phyloP scores from a whole-genome alignment of 2,113 vertebrate genomes.

The Aptenodytes patagonicus region DNA sequence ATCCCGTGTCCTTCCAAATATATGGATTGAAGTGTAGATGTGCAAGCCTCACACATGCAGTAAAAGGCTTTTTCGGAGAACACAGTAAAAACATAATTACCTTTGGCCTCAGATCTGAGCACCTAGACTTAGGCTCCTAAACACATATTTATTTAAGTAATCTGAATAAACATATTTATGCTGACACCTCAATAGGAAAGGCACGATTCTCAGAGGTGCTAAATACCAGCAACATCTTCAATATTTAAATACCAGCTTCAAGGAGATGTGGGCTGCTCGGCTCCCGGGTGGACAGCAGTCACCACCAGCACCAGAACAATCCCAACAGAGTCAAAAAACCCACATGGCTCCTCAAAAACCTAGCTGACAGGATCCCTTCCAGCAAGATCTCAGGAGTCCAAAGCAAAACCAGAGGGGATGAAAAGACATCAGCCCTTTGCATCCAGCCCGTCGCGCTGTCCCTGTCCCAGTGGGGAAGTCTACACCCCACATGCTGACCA shows the following conservation, averaged over 20 bases:
- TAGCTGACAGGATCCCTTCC: not conserved
- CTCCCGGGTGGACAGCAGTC: not conserved
- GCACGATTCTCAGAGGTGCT: not conserved
- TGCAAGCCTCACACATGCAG: conserved; percentile 43
- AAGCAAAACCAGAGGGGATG: not conserved
- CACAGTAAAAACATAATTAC: conserved; percentile 47
- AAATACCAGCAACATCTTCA: not conserved
- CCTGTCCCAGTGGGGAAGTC: not conserved
- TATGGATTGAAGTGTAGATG: conserved; percentile 33
- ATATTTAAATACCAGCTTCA: not conserved
- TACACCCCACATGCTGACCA: not conserved
- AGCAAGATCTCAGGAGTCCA: not conserved
- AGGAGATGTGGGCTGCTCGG: not conserved
- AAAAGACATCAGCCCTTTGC: not conserved
- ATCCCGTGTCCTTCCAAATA: conserved; percentile 29
- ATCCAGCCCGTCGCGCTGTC: rapidly evolving
- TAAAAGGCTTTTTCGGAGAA: conserved; percentile 29
- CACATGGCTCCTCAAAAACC: not conserved
- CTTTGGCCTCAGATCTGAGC: conserved; percentile 63
- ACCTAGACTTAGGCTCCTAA: conserved; percentile 26
- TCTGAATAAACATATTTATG: conserved; percentile 64
- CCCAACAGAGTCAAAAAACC: not conserved
- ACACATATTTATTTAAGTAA: conserved; percentile 64
- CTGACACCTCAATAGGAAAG: conserved; percentile 57
- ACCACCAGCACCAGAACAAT: not conserved